Base-by-base conservation (phyloP, 2,797 vertebrate genomes). In the Bradypodion pumilum region DNA sequence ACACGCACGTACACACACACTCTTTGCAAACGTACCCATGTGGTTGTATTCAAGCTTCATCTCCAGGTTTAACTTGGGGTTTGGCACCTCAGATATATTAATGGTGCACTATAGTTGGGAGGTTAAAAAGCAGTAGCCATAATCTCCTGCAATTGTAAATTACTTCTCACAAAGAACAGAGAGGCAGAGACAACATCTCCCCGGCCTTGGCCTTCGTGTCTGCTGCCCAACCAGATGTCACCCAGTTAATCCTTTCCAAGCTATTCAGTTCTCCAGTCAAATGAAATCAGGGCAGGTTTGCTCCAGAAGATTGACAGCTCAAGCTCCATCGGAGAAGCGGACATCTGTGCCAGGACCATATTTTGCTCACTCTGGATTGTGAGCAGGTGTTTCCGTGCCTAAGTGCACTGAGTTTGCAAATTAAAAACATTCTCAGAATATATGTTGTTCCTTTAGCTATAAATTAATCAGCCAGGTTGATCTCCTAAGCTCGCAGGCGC, bases 181-280 rank as follows among this genome's bases (percentile, higher is more conserved):
- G 81, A 70, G 49, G 80, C 0, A 68, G 78, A 25, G 81, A 77
- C n/a, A 89, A 60, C 83, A 88, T 27, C 62, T 86, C 87, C 59
- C 60, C 46, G 4, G 40, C 65, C 42, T 8, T 56, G 3, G 40
- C 65, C 42, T 8, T 56, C 25, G 52, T 0, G 25, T 0, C 27
- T 23, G 37, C 75, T 78, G 78, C 75, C 90, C 87, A 87, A 85
- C 78, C 83, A 91, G 91, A 91, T 89, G 90, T 82, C 90, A 82
- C 87, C 85, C 6, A 35, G 5, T 78, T 86, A 85, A 91, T 85
- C 81, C 69, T 2, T 85, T 4, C n/a, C 8, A 73, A 87, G 82
- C 80, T 65, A n/a, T 62, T 46, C 15, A 0, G 0, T 19, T 42
- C 88, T 68, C 42, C 69, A 21, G 81, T 0, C 76, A 40, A 52